phyloP scores from a whole-genome alignment of 2,888 invertebrate genomes.

The Mantis religiosa region DNA sequence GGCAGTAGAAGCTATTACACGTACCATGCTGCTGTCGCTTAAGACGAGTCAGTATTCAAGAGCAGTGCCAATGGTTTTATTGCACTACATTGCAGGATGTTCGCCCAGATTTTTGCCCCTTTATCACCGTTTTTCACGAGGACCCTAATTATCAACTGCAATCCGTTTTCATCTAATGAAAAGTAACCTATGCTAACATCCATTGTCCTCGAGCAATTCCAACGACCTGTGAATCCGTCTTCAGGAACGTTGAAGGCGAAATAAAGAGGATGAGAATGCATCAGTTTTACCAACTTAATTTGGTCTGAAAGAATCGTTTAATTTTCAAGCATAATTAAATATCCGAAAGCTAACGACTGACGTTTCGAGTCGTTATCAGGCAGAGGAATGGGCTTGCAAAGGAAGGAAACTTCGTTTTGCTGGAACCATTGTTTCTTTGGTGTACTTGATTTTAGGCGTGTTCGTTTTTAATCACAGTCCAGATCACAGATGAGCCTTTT shows the following conservation, averaged over 20 bases:
- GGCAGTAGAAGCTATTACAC: too few species aligned
- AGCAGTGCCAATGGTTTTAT: not conserved
- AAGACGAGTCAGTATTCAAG: not conserved
- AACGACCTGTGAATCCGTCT: not conserved
- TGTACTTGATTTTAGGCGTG: not conserved
- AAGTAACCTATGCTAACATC: not conserved
- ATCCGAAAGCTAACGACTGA: not conserved
- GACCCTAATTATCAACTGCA: not conserved
- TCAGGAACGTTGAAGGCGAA: not conserved
- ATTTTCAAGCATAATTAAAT: not conserved
- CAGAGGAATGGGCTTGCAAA: not conserved
- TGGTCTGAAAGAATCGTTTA: not conserved
- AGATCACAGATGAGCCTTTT: too few species aligned
- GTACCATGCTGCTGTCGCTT: not conserved
- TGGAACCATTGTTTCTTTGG: not conserved
- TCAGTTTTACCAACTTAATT: not conserved
- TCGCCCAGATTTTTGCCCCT: not conserved
- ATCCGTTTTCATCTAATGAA: not conserved
- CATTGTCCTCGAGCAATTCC: not conserved
- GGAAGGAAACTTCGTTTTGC: not conserved
- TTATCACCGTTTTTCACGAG: not conserved
- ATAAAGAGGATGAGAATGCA: not conserved
- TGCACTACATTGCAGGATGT: not conserved
- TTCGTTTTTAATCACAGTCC: not conserved
- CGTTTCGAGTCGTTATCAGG: not conserved